phyloP scores from a whole-genome alignment of 2,797 vertebrate species.

The Lepidocolaptes lacrymiger region DNA sequence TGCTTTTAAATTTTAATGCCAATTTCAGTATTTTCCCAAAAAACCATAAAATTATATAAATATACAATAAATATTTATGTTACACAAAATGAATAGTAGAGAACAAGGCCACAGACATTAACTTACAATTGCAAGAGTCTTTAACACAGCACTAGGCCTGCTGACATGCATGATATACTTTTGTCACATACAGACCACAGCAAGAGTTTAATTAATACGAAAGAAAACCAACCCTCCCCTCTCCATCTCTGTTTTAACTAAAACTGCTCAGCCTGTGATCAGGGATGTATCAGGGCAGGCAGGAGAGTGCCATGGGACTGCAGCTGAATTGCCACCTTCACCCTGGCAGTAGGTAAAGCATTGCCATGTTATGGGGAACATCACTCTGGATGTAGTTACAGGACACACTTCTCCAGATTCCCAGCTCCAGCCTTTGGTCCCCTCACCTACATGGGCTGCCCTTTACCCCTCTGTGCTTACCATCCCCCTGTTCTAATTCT shows the following conservation, averaged over 20 bases:
- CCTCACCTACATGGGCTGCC: fast-evolving
- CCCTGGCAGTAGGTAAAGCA: fast-evolving
- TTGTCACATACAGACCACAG: constrained; percentile 82
- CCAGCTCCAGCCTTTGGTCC: background rate
- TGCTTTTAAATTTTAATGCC: constrained; percentile 85
- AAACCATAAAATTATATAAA: constrained; percentile 86
- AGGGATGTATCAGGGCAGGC: background rate
- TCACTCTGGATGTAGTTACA: background rate
- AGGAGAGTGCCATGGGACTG: constrained; percentile 27
- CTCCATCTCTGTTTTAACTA: constrained; percentile 20
- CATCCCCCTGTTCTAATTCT: background rate
- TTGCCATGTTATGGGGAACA: background rate
- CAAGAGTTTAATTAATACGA: constrained; percentile 70
- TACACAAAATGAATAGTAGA: constrained; percentile 86
- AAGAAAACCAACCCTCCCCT: background rate
- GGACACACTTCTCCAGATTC: background rate
- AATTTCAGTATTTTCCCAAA: constrained; percentile 78
- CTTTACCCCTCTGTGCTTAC: background rate
- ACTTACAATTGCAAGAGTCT: constrained; percentile 84
- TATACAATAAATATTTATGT: constrained; percentile 88
- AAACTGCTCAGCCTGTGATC: constrained; percentile 65
- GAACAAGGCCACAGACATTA: constrained; percentile 86
- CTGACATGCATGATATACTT: constrained; percentile 81
- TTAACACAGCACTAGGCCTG: constrained; percentile 83
- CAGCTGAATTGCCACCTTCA: background rate